Evolutionary conservation across 2,113 vertebrate genomes (phyloP), one percentile per base, ranked within the genome.

Genomic region (Rhinoderma darwinii): DNA sequence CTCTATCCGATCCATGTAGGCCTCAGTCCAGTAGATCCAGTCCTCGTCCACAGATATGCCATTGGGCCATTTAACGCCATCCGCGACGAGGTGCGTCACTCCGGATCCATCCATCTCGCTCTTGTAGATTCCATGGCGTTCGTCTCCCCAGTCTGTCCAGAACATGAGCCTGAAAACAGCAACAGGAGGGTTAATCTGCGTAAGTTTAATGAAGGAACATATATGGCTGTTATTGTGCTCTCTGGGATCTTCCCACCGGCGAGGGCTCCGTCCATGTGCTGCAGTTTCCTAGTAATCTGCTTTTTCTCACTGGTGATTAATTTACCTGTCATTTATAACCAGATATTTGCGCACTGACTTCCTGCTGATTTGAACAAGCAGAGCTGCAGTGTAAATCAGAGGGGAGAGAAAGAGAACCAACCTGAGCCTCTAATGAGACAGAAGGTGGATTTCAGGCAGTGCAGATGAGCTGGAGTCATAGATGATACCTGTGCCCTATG

Each of bases 11-110:
- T 99, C 98, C 89, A 97, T 96, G 66, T 95, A 98, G 51, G 98
- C 98, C 20, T 99, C 98, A 0, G 98, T 99, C 98, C 98, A 99
- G 91, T 99, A 99, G 87, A 99, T 94, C 97, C 98, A 99, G 56
- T 72, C 94, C 7, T 96, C 96, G 0, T 99, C 98, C 12, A 97
- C 96, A 0, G 98, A 93, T 84, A 99, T 97, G 35, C 98, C 98
- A 0, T 99, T 99, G 2, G 98, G 98, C 98, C 98, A 99, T 82
- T 96, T 96, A 83, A 99, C 96, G 0, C 97, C 97, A 84, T 97
- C 96, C 0, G 96, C 96, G 59, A 97, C 96, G 0, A 99, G 95
- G 86, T 95, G 94, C 0, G 91, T 88, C 0, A 95, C 93, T 0
- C 92, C 94, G 0, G 96, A 96, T 0, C 98, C 98, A 0, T 99